Conservation (phyloP, 2,113 vertebrate species). For the Nerophis ophidion region DNA sequence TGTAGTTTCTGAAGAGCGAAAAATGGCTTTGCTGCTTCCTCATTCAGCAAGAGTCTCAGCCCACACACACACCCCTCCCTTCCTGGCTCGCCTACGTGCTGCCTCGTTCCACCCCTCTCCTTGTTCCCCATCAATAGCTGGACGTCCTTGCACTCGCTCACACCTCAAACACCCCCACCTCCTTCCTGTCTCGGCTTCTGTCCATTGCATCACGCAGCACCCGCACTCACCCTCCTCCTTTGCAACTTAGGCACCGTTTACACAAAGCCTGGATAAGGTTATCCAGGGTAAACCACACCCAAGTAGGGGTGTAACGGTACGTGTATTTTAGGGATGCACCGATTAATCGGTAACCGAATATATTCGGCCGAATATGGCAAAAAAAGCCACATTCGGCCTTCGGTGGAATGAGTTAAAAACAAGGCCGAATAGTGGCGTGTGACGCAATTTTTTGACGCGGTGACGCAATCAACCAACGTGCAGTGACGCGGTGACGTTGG, state of each 20-base stretch:
- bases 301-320: too few relatives aligned
- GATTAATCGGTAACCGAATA: too few relatives aligned
- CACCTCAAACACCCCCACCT: conserved; percentile 60
- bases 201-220: conserved; percentile 62
- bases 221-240: conserved; percentile 48
- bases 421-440: too few relatives aligned
- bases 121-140: conserved; percentile 58
- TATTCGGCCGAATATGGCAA: too few relatives aligned
- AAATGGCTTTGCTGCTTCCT: conserved; percentile 79
- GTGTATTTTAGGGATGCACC: too few relatives aligned
- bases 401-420: too few relatives aligned
- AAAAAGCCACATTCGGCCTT: too few relatives aligned
- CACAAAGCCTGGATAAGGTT: too few relatives aligned
- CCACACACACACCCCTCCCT: conserved; percentile 65
- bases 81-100: conserved; percentile 37
- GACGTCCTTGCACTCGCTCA: conserved; percentile 47
- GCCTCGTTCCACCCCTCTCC: conserved; percentile 56
- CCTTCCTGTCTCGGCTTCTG: conserved; percentile 52
- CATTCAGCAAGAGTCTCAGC: conserved; percentile 69
- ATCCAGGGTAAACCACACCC: too few relatives aligned
- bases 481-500: too few relatives aligned
- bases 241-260: not conserved
- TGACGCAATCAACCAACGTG: too few relatives aligned
- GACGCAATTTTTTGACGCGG: too few relatives aligned
- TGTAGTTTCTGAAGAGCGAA: conserved; percentile 76